Conservation (phyloP, 2,797 vertebrate genomes). For the Rhabdomys pumilio region DNA sequence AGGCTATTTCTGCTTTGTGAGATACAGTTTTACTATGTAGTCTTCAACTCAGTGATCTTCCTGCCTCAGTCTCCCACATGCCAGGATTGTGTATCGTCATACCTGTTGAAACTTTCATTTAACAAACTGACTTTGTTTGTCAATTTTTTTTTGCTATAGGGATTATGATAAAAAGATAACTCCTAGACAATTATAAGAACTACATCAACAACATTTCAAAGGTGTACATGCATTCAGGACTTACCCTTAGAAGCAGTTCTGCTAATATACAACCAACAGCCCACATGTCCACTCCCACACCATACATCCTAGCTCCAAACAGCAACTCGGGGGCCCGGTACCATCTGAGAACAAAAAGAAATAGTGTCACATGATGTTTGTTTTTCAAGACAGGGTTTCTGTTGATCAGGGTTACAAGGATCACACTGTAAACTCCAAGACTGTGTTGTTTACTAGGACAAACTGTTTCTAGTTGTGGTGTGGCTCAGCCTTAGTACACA, state of each 20-base stretch:
- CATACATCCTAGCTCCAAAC: slow-evolving; percentile 98
- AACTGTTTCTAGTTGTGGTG: too few relatives aligned
- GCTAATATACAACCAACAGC: slow-evolving; percentile 98
- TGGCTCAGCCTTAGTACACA: too few relatives aligned
- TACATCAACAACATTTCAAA: background rate
- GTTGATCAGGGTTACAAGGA: too few relatives aligned
- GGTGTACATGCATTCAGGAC: slow-evolving; percentile 66
- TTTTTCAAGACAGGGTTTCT: background rate
- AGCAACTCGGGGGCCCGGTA: slow-evolving; percentile 97
- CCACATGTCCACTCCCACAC: slow-evolving; percentile 99
- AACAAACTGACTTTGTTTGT: background rate
- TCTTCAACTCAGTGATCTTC: background rate
- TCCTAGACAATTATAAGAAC: slow-evolving; percentile 19
- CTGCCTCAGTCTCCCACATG: background rate
- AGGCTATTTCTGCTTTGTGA: background rate
- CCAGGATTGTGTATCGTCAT: background rate
- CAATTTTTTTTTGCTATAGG: slow-evolving; percentile 31
- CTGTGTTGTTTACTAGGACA: too few relatives aligned
- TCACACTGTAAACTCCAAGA: too few relatives aligned
- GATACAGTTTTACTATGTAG: background rate
- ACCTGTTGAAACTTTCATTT: background rate
- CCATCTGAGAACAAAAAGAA: slow-evolving; percentile 92
- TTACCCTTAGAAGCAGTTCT: slow-evolving; percentile 97
- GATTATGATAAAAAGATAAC: slow-evolving; percentile 10
- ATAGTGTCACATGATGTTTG: background rate